These are phyloP conservation scores for Ryuthela nishihirai DNA, from an alignment of 2,888 invertebrate genomes.

Conservation along the genomic window DNA sequence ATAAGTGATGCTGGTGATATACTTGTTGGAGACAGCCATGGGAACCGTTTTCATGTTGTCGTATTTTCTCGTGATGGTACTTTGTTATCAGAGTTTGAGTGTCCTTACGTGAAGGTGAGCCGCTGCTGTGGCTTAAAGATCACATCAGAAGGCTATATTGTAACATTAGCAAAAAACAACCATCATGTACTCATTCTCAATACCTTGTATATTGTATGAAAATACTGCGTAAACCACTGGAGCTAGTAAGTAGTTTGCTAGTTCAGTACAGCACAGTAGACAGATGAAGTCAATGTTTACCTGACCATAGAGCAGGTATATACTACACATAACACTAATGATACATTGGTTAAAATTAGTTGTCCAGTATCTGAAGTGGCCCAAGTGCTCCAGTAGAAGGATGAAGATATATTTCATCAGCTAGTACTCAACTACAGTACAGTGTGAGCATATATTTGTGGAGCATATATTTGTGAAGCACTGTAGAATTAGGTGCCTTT, in stretches of 20 bases:
- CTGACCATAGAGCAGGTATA: slow-evolving; percentile 16
- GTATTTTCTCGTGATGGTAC: slow-evolving; percentile 75
- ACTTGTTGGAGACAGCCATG: slow-evolving; percentile 93
- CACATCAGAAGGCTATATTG: slow-evolving; percentile 92
- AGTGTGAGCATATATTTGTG: too few relatives aligned
- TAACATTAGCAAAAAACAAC: slow-evolving; percentile 96
- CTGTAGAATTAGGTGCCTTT: too few relatives aligned
- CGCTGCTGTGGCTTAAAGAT: slow-evolving; percentile 97
- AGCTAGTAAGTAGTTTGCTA: slow-evolving; percentile 26
- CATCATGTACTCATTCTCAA: slow-evolving; percentile 96
- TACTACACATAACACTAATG: slow-evolving; percentile 22
- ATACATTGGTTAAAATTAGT: slow-evolving; percentile 27
- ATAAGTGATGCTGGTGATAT: slow-evolving; percentile 96
- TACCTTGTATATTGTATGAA: slow-evolving; percentile 71
- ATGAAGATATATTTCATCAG: too few relatives aligned
- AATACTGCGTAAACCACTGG: slow-evolving; percentile 17
- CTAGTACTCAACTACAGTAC: too few relatives aligned
- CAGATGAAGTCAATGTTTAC: slow-evolving; percentile 28
- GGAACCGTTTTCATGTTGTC: slow-evolving; percentile 95
- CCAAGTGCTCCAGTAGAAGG: slow-evolving; percentile 7
- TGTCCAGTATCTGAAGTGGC: slow-evolving; percentile 28
- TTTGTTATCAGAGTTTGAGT: slow-evolving; percentile 65
- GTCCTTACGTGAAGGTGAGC: slow-evolving; percentile 96
- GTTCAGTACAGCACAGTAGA: slow-evolving; percentile 23
- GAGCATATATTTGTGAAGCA: too few relatives aligned